Conservation (phyloP, 2,113 vertebrate species). For the Chaetodon auriga region DNA sequence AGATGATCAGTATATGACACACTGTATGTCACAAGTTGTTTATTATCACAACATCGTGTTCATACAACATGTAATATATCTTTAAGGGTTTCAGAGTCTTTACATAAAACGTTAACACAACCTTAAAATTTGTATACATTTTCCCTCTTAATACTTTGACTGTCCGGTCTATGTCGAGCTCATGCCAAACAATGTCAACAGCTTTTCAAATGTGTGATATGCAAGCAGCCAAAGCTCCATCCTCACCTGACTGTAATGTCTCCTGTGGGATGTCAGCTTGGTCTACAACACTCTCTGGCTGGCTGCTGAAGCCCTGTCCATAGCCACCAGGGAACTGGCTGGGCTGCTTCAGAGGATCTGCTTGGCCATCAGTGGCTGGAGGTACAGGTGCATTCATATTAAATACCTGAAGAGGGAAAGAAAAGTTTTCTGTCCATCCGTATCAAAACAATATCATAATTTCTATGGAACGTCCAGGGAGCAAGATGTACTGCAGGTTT, state of each 20-base stretch:
- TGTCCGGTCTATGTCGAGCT: not conserved
- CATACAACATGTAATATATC: not conserved
- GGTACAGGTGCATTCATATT: conserved; percentile 97
- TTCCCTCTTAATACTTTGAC: not conserved
- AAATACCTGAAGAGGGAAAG: conserved; percentile 89
- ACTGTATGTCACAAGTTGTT: no score
- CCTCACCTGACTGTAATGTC: conserved; percentile 93
- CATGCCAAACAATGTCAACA: not conserved
- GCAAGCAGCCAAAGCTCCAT: not conserved
- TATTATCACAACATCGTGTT: not conserved
- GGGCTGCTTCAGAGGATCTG: conserved; percentile 92
- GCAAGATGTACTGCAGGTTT: not conserved
- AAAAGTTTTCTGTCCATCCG: not conserved
- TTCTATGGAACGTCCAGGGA: not conserved
- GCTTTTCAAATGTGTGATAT: not conserved
- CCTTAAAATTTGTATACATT: not conserved
- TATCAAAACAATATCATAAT: not conserved
- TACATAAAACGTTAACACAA: not conserved
- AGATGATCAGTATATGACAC: not conserved
- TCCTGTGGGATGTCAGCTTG: conserved; percentile 95
- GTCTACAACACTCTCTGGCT: conserved; percentile 88
- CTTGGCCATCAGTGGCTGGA: conserved; percentile 88
- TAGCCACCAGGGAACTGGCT: conserved; percentile 93
- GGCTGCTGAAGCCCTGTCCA: conserved; percentile 91
- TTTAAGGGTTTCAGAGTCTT: not conserved